phyloP scores from a whole-genome alignment of 2,797 vertebrate genomes.

The Botia kubotai region DNA sequence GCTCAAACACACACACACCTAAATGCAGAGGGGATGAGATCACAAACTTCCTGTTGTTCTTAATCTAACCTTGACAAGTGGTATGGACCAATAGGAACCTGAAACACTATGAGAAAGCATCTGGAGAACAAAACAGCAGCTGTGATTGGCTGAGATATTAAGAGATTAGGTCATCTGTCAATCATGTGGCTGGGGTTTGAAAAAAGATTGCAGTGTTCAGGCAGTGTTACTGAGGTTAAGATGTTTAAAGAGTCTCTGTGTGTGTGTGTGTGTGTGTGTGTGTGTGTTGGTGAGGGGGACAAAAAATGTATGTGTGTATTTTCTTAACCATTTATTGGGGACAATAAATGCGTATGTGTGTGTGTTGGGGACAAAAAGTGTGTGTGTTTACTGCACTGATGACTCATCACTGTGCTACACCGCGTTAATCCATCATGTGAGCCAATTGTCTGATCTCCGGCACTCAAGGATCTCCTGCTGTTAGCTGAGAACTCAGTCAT shows the following conservation, averaged over 20 bases:
- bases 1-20: neutral
- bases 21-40: constrained; percentile 42
- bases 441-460: constrained; percentile 61
- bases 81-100: constrained; percentile 10
- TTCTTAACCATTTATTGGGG: too few relatives aligned
- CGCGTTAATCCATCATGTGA: constrained; percentile 65
- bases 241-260: constrained; percentile 67
- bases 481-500: constrained; percentile 32
- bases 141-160: constrained; percentile 61
- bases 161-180: constrained; percentile 76
- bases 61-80: constrained; percentile 47
- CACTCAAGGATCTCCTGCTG: constrained; percentile 33
- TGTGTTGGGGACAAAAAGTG: too few relatives aligned
- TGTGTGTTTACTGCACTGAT: constrained; percentile 46
- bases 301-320: too few relatives aligned
- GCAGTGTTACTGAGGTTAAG: constrained; percentile 46
- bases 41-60: constrained; percentile 42
- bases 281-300: too few relatives aligned
- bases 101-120: constrained; percentile 39
- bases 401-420: constrained; percentile 69
- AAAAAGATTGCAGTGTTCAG: constrained; percentile 52
- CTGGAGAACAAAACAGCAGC: constrained; percentile 30
- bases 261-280: neutral
- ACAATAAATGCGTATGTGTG: too few relatives aligned
- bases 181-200: constrained; percentile 44